A percentile compares a stretch with the other conserved stretches of the same genome.
Evolutionary conservation across 2,797 vertebrate genomes (phyloP).

Genomic region (Ctenochaetus hawaiiensis): DNA sequence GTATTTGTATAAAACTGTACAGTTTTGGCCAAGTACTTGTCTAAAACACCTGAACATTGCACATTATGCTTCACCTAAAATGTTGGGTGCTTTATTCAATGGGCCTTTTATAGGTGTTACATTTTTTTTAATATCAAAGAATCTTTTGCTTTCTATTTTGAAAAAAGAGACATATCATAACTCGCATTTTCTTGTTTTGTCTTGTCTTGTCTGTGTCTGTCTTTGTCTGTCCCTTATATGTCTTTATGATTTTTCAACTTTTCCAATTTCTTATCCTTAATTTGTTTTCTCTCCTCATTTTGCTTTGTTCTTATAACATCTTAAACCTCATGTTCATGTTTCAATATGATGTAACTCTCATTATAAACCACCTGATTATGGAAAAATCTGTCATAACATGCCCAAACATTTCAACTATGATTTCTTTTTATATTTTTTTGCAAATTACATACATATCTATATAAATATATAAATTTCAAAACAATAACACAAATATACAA

Average conservation of each 20-base stretch:
- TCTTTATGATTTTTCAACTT: constrained; percentile 72
- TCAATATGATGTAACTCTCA: constrained; percentile 38
- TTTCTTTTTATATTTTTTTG: constrained; percentile 42
- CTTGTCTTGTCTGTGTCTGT: constrained; percentile 84
- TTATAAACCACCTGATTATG: constrained; percentile 38
- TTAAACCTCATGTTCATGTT: constrained; percentile 58
- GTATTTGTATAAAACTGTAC: constrained; percentile 55
- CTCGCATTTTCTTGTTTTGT: constrained; percentile 89
- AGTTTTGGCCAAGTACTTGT: constrained; percentile 66
- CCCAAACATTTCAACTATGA: constrained; percentile 42
- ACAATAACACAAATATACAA: constrained; percentile 28
- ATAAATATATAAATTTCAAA: constrained; percentile 1
- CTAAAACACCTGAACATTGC: constrained; percentile 78
- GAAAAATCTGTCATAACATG: constrained; percentile 33
- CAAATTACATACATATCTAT: neutral
- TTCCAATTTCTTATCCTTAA: constrained; percentile 51
- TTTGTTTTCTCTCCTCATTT: constrained; percentile 54
- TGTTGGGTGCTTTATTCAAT: constrained; percentile 83
- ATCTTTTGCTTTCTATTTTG: constrained; percentile 69
- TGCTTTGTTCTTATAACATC: constrained; percentile 35
- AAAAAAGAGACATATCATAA: constrained; percentile 84
- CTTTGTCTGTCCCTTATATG: constrained; percentile 72
- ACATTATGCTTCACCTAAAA: neutral
- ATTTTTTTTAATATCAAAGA: constrained; percentile 52
- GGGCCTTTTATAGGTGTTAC: constrained; percentile 53